A percentile compares a stretch with the other conserved stretches of the same genome.
phyloP scores from a whole-genome alignment of 1,140 invertebrate species.

The Habropoda laboriosa region DNA sequence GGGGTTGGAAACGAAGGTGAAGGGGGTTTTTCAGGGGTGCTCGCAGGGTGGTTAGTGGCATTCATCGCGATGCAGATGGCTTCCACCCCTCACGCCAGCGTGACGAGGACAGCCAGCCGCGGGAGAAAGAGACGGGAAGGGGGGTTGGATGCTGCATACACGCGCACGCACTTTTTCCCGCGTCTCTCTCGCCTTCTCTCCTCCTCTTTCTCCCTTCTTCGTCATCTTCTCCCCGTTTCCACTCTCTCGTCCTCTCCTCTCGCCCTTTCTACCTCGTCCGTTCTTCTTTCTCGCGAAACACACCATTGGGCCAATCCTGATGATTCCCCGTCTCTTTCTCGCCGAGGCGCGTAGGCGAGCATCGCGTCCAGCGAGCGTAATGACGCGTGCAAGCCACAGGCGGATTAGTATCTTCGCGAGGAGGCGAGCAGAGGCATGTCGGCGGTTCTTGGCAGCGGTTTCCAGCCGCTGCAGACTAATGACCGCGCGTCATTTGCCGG shows the following conservation, averaged over 20 bases:
- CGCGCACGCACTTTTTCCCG: conserved; percentile 58
- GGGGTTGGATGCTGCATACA: conserved; percentile 45
- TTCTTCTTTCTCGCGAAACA: background rate
- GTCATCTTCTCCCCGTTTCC: conserved; percentile 1
- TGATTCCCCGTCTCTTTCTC: conserved; percentile 2
- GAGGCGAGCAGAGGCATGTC: background rate
- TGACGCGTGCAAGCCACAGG: conserved; percentile 47
- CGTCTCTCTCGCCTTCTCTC: conserved; percentile 49
- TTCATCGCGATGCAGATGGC: conserved; percentile 81
- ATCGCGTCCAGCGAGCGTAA: conserved; percentile 41
- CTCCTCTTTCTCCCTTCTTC: conserved; percentile 3
- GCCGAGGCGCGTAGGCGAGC: conserved; percentile 13
- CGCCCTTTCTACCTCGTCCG: too few species aligned
- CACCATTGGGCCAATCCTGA: conserved; percentile 27
- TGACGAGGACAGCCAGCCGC: conserved; percentile 37
- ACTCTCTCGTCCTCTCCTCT: conserved; percentile 1
- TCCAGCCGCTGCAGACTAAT: conserved; percentile 31
- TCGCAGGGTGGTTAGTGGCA: conserved; percentile 72
- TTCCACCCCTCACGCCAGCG: conserved; percentile 74
- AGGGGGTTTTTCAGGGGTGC: conserved; percentile 64
- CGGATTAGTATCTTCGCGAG: conserved; percentile 36
- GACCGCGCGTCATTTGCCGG: conserved; percentile 27
- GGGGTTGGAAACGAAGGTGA: conserved; percentile 75
- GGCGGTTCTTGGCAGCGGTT: background rate
- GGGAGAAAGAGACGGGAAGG: conserved; percentile 19